Base-by-base conservation (phyloP, 2,888 invertebrate genomes). In the Eilema sororculum region DNA sequence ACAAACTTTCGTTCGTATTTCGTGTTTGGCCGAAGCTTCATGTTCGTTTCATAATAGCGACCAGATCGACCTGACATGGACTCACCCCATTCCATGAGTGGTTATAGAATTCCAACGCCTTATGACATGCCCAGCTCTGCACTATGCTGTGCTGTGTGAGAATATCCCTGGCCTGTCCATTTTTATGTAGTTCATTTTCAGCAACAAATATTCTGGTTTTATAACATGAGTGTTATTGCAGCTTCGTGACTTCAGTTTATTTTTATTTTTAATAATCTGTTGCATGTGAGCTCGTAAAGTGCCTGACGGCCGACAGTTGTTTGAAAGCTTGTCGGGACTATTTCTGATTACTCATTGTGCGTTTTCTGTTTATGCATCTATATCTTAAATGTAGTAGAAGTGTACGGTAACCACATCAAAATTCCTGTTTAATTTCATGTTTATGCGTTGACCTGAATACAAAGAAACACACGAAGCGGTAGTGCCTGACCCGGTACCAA, bases 301-400 rank as follows among this genome's bases (percentile, higher is more conserved):
- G n/a, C n/a, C 52, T 3, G 52, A n/a, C 52, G n/a, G n/a, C 20
- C 20, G 52, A 52, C 52, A n/a, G 52, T 52, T 52, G 52, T 52
- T 52, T 52, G n/a, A 52, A 52, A 52, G 52, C 52, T 58, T 58
- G 58, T 13, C 58, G 52, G 52, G 20, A n/a, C 52, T 52, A 52
- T 52, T 52, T 52, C 52, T 52, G 52, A 9, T n/a, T n/a, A 8
- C 52, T n/a, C n/a, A n/a, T n/a, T 52, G 52, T 52, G 52, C 52
- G 2, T n/a, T 52, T 52, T 52, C 8, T 46, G 5, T 8, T 52
- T 52, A n/a, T 9, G n/a, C n/a, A n/a, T n/a, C 4, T 52, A 52
- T 9, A n/a, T n/a, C 3, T n/a, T n/a, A 52, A n/a, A 52, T 52
- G 9, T 5, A 20, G n/a, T 52, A 52, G 52, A 20, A n/a, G 46